Conservation (phyloP, 2,888 invertebrate species). For the Lysandra coridon region DNA sequence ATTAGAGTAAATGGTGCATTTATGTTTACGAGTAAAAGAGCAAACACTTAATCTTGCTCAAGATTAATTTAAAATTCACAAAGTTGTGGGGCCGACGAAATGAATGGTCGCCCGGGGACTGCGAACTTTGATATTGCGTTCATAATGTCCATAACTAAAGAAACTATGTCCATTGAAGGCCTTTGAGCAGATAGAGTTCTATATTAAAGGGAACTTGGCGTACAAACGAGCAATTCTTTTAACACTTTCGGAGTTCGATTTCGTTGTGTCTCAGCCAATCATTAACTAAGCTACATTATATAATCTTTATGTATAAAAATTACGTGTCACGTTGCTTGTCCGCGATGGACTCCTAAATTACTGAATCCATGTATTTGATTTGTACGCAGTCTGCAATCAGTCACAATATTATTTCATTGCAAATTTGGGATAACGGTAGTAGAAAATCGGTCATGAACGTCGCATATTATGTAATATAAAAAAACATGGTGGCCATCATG, state of each 20-base stretch:
- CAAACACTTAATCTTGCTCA: constrained; percentile 40
- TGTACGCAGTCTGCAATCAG: too few relatives aligned
- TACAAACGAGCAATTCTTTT: background rate
- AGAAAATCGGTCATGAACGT: too few relatives aligned
- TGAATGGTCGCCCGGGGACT: constrained; percentile 53
- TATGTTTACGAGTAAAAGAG: constrained; percentile 28
- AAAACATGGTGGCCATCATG: too few relatives aligned
- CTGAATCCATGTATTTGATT: too few relatives aligned
- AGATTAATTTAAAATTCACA: constrained; percentile 47
- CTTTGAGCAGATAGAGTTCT: constrained; percentile 7
- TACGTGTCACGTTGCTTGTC: too few relatives aligned
- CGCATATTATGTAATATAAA: too few relatives aligned
- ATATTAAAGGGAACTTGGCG: background rate
- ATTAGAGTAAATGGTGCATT: background rate
- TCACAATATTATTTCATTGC: too few relatives aligned
- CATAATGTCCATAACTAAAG: constrained; percentile 37
- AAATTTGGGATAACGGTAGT: too few relatives aligned
- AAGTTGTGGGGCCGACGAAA: constrained; percentile 49
- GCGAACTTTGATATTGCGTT: constrained; percentile 40
- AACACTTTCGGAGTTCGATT: background rate
- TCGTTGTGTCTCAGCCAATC: background rate
- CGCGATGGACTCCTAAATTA: too few relatives aligned
- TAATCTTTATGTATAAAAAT: background rate
- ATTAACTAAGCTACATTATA: too few relatives aligned
- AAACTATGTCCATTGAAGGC: constrained; percentile 31